Evolutionary conservation across 2,797 vertebrate species (phyloP).

Genomic region (Falco rusticolus): DNA sequence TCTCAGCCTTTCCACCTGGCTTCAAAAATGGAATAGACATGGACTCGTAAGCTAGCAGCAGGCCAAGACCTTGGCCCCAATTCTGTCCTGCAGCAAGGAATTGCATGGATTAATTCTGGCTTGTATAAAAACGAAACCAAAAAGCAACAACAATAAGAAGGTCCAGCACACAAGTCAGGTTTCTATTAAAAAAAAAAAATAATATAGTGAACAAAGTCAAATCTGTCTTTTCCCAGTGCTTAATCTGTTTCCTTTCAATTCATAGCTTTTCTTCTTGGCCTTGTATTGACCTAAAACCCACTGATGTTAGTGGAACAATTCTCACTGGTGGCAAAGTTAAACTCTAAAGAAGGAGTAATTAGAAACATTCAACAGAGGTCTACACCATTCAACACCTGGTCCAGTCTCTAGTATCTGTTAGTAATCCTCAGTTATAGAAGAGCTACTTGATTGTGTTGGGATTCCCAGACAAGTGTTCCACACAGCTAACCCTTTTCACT

Average conservation of each 20-base stretch:
- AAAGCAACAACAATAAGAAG: background rate
- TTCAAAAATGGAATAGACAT: background rate
- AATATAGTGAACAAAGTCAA: background rate
- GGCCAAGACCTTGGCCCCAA: background rate
- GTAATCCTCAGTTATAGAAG: background rate
- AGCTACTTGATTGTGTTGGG: fast-evolving
- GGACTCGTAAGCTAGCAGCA: background rate
- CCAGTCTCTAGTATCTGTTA: background rate
- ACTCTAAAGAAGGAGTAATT: background rate
- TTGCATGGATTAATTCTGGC: background rate
- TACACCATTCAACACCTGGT: background rate
- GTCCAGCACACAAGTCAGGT: background rate
- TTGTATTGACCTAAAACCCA: background rate
- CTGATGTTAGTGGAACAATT: background rate
- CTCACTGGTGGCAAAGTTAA: background rate
- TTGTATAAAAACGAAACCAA: background rate
- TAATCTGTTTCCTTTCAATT: background rate
- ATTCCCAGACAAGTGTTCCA: background rate
- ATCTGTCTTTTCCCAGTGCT: background rate
- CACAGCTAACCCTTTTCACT: background rate
- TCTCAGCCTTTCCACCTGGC: background rate
- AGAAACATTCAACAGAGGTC: background rate
- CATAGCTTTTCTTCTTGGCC: background rate
- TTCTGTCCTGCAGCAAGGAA: background rate
- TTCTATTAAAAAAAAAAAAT: background rate